Base-by-base conservation (phyloP, 2,888 invertebrate species). In the Melanchra persicariae region DNA sequence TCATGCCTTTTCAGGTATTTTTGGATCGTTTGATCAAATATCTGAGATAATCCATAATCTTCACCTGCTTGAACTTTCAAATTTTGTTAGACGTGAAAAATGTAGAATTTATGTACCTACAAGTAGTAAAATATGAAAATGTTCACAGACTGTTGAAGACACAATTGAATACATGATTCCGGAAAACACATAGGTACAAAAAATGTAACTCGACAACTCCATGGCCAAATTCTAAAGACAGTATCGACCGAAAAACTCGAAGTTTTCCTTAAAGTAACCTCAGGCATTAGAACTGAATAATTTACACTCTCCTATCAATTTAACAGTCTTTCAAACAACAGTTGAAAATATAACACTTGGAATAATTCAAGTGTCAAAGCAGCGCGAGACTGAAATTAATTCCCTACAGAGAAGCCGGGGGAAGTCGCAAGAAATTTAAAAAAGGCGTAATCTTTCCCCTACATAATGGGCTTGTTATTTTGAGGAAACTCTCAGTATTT, bases 381-480 rank as follows among this genome's bases (percentile, higher is more conserved):
- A 37, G 47, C 0, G 19, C 54, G 12, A 55, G 24, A 78, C 67
- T 63, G 59, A 60, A 66, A 64, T 58, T 37, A n/a, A 60, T 77
- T 77, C 54, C 60, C 59, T 19, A 17, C 22, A 55, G 57, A 43
- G 40, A 34, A 54, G 43, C 22, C 24, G 24, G 9, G 22, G 43
- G 24, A 51, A 55, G 30, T 52, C 45, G 19, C n/a, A 45, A 61
- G 43, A 70, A 40, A 52, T 66, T 76, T 59, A 43, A 52, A 55
- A 77, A 70, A 60, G 59, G 19, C 45, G 26, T 77, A 63, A 81
- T 70, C 66, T 70, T 12, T 54, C 19, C 19, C 57, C 9, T 37
- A n/a, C 43, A 45, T 71, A 63, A 79, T 63, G 59, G 57, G 0
- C 54, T 67, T 73, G 64, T 82, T 79, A 72, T 79, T 77, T 55